Base-by-base conservation (phyloP, 2,888 invertebrate species). In the Idaea aversata region DNA sequence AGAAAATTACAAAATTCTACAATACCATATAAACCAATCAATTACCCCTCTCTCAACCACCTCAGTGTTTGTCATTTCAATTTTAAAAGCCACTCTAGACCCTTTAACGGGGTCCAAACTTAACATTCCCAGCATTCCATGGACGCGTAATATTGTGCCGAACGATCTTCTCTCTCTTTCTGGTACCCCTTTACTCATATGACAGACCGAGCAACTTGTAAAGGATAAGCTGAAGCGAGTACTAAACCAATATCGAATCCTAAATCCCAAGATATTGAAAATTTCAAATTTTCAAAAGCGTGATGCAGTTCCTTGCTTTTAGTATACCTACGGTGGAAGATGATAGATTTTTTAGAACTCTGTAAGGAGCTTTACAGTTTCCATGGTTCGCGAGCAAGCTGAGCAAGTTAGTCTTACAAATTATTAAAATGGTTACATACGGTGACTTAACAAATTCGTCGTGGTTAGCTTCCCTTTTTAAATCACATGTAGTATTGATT, bases 31-130 rank as follows among this genome's bases (percentile, higher is more conserved):
- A 13, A 61, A 63, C 71, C 83, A 85, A 87, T 86, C 85, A 87
- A 86, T 88, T 88, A 87, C 77, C 81, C 77, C 66, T 15, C 47
- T 57, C 65, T 70, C 73, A 74, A 78, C 78, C 75, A 78, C 79
- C 81, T 79, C 81, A 80, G 77, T 88, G 85, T 90, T 89, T 90
- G 87, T 88, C 87, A 84, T 88, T 88, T 89, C 87, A 87, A 91
- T 90, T 91, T 88, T 83, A 81, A 86, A 88, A 88, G 83, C 85
- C 85, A 85, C 87, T 88, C 85, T 76, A 80, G 85, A 80, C 84
- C 85, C 87, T 90, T 88, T 87, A 88, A 85, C 84, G 81, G 79
- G 82, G 72, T 25, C 79, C 82, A 79, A 85, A 86, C 83, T 88
- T 88, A 82, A 86, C 88, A 90, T 91, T 87, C 90, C 83, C 78